Evolutionary conservation across 2,888 invertebrate species (phyloP), one percentile per base, ranked within the genome.

Genomic region (Rotaria magnacalcarata): DNA sequence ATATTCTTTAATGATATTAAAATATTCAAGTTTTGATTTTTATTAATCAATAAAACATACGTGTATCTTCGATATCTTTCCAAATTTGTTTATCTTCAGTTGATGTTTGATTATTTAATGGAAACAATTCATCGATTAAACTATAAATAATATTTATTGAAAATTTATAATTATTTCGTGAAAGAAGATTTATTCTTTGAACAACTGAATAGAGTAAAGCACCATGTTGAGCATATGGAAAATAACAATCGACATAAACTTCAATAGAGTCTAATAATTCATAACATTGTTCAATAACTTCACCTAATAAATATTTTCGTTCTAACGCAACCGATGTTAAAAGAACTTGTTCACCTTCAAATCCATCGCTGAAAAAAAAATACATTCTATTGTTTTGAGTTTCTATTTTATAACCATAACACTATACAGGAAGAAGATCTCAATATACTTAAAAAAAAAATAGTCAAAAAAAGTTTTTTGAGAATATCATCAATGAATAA

Each of bases 301-400:
- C 80, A 47, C 80, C 80, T 24, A 80, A 47, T n/a, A 24, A 43
- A 80, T 86, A 86, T 60, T 86, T 86, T 85, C 86, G 47, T 85
- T 86, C 80, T 21, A 86, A 41, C 10, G 86, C 86, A 21, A 85
- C 56, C 27, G 75, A 75, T 27, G 85, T 86, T 43, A 86, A 19
- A 8, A 85, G 21, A 11, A 86, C 85, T 85, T 85, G 47, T 56
- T 85, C 85, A 80, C 43, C 85, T 56, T 67, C 56, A 41, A 86
- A 85, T 21, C 74, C 86, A 60, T 85, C 85, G 21, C 86, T 86
- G 10, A 52, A 27, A 60, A 24, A 41, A 74, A 84, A 74, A 50
- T 14, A 50, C 34, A 34, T 34, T 34, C 34, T 34, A 2, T 34
- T 34, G 34, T 34, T 34, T 34, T 34, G 34, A 34, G 2, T 34